Evolutionary conservation across 2,113 vertebrate species (phyloP).

Genomic region (Fregata magnificens): DNA sequence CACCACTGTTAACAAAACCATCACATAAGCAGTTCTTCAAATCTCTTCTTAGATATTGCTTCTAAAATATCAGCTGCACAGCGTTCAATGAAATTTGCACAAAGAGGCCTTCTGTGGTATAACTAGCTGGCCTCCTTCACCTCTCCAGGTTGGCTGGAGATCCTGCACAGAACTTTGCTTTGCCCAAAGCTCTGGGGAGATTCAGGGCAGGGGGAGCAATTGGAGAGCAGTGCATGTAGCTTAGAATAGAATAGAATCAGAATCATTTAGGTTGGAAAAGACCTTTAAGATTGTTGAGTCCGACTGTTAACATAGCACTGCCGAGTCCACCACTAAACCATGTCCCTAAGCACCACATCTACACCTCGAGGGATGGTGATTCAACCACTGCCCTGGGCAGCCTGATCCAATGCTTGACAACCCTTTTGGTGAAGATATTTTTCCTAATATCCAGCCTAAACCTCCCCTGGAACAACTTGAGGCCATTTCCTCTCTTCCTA

Average conservation of each 20-base stretch:
- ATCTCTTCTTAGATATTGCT: not conserved
- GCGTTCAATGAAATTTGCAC: not conserved
- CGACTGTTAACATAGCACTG: not conserved
- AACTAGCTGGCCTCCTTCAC: not conserved
- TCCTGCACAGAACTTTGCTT: not conserved
- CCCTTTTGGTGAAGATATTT: no score
- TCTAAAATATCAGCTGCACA: not conserved
- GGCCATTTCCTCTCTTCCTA: no score
- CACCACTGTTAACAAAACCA: slow-evolving; percentile 30
- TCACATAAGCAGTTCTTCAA: slow-evolving; percentile 39
- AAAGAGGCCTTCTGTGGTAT: not conserved
- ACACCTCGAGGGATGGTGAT: no score
- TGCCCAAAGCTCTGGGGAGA: not conserved
- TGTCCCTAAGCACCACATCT: no score
- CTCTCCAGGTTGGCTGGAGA: not conserved
- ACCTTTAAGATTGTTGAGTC: not conserved
- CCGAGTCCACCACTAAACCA: not conserved
- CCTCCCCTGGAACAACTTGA: no score
- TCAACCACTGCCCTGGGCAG: no score
- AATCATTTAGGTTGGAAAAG: not conserved
- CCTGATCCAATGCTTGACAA: no score
- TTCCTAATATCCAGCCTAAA: no score
- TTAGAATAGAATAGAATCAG: not conserved
- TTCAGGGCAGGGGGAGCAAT: rapidly evolving
- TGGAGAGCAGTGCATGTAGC: not conserved